Conservation (phyloP, 2,888 invertebrate genomes). For the Vandiemenella viatica region DNA sequence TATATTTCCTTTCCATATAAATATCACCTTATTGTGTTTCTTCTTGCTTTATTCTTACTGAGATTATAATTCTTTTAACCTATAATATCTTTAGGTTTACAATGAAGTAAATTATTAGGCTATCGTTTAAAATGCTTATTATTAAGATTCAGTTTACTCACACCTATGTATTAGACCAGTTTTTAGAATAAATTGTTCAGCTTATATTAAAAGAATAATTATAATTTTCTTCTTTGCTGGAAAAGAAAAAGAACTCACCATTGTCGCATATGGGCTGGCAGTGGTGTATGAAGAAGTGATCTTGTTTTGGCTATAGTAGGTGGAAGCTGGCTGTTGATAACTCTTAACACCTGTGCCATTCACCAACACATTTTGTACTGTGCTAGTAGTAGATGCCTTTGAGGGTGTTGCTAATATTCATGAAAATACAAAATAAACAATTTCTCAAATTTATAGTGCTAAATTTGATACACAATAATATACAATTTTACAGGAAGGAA, state of each 20-base stretch:
- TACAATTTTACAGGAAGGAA: neutral
- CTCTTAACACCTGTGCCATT: constrained; percentile 47
- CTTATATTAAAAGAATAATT: no score
- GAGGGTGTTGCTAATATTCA: constrained; percentile 22
- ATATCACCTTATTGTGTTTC: no score
- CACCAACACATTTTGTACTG: constrained; percentile 60
- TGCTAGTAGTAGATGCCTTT: constrained; percentile 64
- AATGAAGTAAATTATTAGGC: no score
- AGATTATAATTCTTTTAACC: no score
- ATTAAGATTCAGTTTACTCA: no score
- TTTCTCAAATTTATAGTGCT: neutral
- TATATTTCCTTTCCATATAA: no score
- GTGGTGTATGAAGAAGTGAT: constrained; percentile 6
- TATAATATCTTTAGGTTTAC: no score
- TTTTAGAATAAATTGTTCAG: no score
- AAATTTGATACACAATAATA: neutral
- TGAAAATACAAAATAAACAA: no score
- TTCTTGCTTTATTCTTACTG: no score
- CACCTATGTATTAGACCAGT: no score
- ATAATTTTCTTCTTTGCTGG: neutral
- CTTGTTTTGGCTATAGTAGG: constrained; percentile 25
- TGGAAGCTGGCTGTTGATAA: constrained; percentile 42
- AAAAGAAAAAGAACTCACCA: constrained; percentile 16
- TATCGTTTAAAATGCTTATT: no score
- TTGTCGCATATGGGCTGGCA: constrained; percentile 19